Evolutionary conservation across 2,113 vertebrate species (phyloP), one percentile per base, ranked within the genome.

Genomic region (Cisticola juncidis): DNA sequence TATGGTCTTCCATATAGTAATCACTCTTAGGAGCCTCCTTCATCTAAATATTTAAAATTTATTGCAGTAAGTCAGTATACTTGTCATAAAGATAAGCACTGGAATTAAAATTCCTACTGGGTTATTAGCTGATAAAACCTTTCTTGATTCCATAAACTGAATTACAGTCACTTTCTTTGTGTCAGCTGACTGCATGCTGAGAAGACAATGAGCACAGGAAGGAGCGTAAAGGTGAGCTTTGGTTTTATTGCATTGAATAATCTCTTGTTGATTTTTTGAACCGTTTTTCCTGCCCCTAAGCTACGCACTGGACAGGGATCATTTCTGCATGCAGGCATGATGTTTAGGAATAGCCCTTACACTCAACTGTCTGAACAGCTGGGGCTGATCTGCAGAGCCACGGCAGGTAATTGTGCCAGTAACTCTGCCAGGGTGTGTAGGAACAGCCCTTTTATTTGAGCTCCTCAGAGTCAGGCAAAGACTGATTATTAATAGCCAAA

Each of bases 41-140:
- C 66, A 56, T 57, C 42, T 79, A 93, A 94, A 64, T 88, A 79
- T 40, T 94, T 91, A 28, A 68, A 20, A 90, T 74, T 68, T 77
- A 96, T 97, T 95, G 65, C 31, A 94, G 56, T 86, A 78, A 85
- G 53, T 94, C 66, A 81, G 60, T 81, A 48, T 42, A 58, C 57
- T 31, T 29, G 53, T 94, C 79, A 96, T 96, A 97, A 98, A 98
- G 97, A 98, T 97, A 97, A 98, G 72, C 72, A 89, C 60, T 91
- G 86, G 58, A 95, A 96, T 94, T 86, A 95, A 95, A 95, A 95
- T 95, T 54, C 38, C 64, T 86, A 79, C 62, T 70, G 82, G 74
- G 48, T 97, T 97, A 95, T 58, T 95, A 97, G 72, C 92, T 96
- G 93, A 96, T 90, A 97, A 95, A 97, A 85, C 11, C 54, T 94